Evolutionary conservation across 2,113 vertebrate genomes (phyloP).

Genomic region (Hydrochoerus hydrochaeris): DNA sequence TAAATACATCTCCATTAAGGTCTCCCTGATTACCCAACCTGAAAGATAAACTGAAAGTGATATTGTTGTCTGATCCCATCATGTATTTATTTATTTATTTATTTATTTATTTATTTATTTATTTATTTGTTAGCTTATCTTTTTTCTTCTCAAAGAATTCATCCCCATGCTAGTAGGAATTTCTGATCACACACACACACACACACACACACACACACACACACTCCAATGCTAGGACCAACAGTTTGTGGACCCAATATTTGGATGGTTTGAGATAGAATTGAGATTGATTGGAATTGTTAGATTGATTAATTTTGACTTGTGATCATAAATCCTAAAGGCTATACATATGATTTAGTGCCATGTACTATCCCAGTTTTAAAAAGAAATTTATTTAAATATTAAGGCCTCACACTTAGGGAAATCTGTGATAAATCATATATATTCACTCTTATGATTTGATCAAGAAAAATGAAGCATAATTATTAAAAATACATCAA

Average conservation of each 20-base stretch:
- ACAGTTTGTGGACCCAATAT: background rate
- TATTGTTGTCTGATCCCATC: background rate
- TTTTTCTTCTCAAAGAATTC: background rate
- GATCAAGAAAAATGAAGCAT: background rate
- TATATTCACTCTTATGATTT: background rate
- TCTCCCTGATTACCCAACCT: background rate
- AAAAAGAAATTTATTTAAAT: slow-evolving; percentile 12
- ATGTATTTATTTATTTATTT: background rate
- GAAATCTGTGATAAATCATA: slow-evolving; percentile 9
- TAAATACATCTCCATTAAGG: background rate
- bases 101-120: no score
- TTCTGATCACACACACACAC: background rate
- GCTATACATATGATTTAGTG: background rate
- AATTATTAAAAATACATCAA: slow-evolving; percentile 18
- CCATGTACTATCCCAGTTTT: background rate
- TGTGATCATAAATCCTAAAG: background rate
- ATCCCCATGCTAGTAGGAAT: background rate
- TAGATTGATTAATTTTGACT: background rate
- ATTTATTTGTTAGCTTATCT: slow-evolving; percentile 15
- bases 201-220: background rate
- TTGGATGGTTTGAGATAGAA: background rate
- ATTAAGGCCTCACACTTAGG: background rate
- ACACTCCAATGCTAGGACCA: background rate
- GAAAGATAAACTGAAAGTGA: background rate
- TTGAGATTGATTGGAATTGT: no score